phyloP scores from a whole-genome alignment of 2,113 vertebrate species.

The Lathamus discolor region DNA sequence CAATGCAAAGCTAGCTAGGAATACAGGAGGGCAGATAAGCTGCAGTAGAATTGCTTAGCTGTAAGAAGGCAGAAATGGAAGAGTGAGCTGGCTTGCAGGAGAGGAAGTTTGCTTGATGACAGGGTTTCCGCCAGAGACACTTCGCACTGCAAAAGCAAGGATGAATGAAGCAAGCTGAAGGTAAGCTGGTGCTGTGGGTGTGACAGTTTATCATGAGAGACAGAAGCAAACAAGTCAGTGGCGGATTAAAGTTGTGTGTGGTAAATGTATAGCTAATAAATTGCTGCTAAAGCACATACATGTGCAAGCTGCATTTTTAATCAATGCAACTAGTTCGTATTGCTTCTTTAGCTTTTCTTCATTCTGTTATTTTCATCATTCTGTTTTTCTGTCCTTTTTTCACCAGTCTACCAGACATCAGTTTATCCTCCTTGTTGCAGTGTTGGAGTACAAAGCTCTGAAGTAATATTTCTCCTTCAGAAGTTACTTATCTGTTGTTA shows the following conservation, averaged over 20 bases:
- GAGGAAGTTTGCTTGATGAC: conserved; percentile 42
- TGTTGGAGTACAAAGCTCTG: neutral
- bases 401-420: neutral
- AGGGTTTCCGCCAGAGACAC: conserved; percentile 36
- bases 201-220: neutral
- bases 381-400: neutral
- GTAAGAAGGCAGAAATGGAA: conserved; percentile 12
- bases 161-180: neutral
- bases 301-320: neutral
- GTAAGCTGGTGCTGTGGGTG: neutral
- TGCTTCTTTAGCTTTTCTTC: neutral
- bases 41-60: neutral
- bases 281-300: neutral
- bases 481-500: neutral
- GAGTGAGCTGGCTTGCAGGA: neutral
- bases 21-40: neutral
- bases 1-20: neutral
- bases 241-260: neutral
- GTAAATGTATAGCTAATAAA: neutral
- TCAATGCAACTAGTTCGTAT: neutral
- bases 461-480: neutral
- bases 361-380: neutral
- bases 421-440: neutral
- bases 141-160: neutral
- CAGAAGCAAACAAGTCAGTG: neutral